Evolutionary conservation across 2,113 vertebrate genomes (phyloP).

Genomic region (rat (Rattus norvegicus)): DNA sequence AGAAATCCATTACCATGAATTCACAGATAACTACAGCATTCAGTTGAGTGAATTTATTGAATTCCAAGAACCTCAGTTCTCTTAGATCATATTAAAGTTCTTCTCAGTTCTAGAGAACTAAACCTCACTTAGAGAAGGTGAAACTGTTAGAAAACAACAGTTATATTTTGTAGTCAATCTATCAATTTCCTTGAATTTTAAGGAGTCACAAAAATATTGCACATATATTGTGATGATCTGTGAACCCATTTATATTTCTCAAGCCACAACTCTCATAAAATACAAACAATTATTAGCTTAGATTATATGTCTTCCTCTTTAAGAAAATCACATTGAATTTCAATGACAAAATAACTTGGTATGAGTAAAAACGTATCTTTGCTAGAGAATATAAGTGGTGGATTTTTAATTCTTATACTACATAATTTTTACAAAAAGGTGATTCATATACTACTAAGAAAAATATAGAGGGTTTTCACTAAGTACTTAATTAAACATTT

Average conservation of each 20-base stretch:
- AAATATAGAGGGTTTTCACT: neutral
- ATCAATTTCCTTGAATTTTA: neutral
- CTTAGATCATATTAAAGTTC: neutral
- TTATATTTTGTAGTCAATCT: neutral
- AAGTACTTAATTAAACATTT: neutral
- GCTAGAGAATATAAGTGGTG: constrained; percentile 9
- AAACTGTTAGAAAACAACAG: neutral
- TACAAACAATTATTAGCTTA: neutral
- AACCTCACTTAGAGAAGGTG: neutral
- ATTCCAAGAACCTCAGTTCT: neutral
- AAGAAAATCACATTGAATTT: neutral
- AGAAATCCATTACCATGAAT: neutral
- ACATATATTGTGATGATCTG: neutral
- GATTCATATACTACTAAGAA: neutral
- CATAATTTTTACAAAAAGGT: neutral
- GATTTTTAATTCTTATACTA: neutral
- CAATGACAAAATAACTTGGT: neutral
- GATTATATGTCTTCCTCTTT: neutral
- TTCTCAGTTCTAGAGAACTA: neutral
- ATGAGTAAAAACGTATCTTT: constrained; percentile 48
- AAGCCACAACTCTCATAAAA: neutral
- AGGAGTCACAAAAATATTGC: neutral
- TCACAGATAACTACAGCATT: neutral
- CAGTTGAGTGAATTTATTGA: neutral
- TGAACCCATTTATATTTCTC: neutral